Conservation (phyloP, 2,888 invertebrate genomes). For the Acleris emargana region DNA sequence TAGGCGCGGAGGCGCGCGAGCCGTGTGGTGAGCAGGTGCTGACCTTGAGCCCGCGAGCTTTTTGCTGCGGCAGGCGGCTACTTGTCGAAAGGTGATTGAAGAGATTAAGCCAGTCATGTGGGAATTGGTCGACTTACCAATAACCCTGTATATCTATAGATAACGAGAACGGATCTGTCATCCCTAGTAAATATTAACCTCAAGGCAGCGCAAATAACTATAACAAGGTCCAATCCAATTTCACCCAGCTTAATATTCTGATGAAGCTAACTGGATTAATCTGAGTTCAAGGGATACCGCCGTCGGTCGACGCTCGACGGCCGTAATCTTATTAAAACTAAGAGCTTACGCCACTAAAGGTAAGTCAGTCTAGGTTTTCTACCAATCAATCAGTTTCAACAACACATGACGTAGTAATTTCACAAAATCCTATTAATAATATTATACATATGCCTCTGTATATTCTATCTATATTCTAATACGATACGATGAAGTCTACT, state of each 20-base stretch:
- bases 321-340: neutral
- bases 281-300: conserved; percentile 2
- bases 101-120: conserved; percentile 12
- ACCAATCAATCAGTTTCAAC: too few species aligned
- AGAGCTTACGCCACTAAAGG: too few species aligned
- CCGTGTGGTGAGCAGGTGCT: neutral
- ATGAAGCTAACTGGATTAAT: conserved; percentile 6
- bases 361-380: too few species aligned
- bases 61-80: conserved; percentile 6
- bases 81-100: conserved; percentile 2
- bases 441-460: too few species aligned
- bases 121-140: too few species aligned
- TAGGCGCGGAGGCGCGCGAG: neutral
- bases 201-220: neutral
- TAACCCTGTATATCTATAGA: too few species aligned
- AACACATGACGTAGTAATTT: too few species aligned
- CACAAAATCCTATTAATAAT: too few species aligned
- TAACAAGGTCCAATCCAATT: neutral
- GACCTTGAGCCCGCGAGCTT: conserved; percentile 33
- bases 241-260: neutral
- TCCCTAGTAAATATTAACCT: too few species aligned
- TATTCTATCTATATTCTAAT: too few species aligned
- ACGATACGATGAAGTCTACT: too few species aligned
- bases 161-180: too few species aligned
- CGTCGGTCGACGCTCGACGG: neutral